Percentiles rank a stretch among this genome's conserved stretches.
Conservation (phyloP, 2,888 invertebrate genomes). For the Abscondita cerata region DNA sequence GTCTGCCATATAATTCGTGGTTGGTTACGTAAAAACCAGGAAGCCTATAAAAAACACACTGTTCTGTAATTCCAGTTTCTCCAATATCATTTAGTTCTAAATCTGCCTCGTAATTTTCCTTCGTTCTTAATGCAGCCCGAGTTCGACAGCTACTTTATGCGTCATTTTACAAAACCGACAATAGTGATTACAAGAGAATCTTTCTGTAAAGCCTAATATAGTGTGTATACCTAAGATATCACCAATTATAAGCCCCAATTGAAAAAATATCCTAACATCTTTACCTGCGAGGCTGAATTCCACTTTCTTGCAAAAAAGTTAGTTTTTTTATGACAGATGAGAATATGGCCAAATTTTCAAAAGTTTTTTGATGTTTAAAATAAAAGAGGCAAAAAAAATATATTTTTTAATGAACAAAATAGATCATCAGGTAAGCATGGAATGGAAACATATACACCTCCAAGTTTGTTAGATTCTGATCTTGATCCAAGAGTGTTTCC, state of each 20-base stretch:
- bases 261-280: slow-evolving; percentile 28
- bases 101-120: slow-evolving; percentile 13
- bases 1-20: slow-evolving; percentile 40
- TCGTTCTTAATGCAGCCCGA: not conserved
- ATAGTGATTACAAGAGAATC: slow-evolving; percentile 42
- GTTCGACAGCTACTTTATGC: not conserved
- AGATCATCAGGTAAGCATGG: slow-evolving; percentile 34
- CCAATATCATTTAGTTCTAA: not conserved
- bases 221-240: slow-evolving; percentile 45
- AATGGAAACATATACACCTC: slow-evolving; percentile 40
- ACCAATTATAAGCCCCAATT: slow-evolving; percentile 38
- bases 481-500: slow-evolving; percentile 41
- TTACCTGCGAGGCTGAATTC: not conserved
- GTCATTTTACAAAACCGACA: slow-evolving; percentile 43
- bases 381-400: slow-evolving; percentile 42
- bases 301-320: slow-evolving; percentile 36
- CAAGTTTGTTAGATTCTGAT: slow-evolving; percentile 39
- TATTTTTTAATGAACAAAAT: slow-evolving; percentile 30
- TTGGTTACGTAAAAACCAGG: slow-evolving; percentile 39
- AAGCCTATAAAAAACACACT: slow-evolving; percentile 40
- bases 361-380: slow-evolving; percentile 41
- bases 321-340: slow-evolving; percentile 40
- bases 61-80: slow-evolving; percentile 26
- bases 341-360: slow-evolving; percentile 41
- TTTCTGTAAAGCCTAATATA: slow-evolving; percentile 43